Evolutionary conservation across 2,888 invertebrate species (phyloP), one percentile per base, ranked within the genome.

Genomic region (Dasypolia templi): DNA sequence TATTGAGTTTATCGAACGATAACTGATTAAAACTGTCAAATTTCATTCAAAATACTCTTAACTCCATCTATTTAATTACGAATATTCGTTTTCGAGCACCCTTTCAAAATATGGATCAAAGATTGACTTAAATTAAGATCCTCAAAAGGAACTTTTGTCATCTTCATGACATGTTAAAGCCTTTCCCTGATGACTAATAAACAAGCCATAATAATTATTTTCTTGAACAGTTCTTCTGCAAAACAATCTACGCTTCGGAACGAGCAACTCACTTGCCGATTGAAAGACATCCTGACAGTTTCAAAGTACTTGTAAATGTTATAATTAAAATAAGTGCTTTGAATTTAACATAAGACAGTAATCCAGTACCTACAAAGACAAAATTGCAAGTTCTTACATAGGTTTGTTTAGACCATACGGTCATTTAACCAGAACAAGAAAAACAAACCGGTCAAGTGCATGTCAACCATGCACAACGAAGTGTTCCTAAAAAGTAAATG

Each of bases 241-340:
- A 0, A 67, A 53, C 53, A 46, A 32, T 26, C 22, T 42, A n/a
- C 26, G 32, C 46, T 35, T 32, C 0, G 22, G n/a, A 32, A 19
- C 46, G 26, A 6, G 29, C 66, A 44, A 75, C 75, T 75, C 64
- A 58, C n/a, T 58, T 42, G 7, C 32, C 46, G 22, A 46, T 26
- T 76, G 53, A 61, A 46, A 59, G 66, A 58, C 76, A 61, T 55
- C 61, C 53, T 76, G 46, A 75, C 77, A 53, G 61, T 55, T 76
- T 2, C 32, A 12, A 76, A 75, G 53, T 68, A 76, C 61, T 68
- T 76, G 39, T 61, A 49, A 76, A 76, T 76, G 53, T 76, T 76
- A 68, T 68, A 76, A 76, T 75, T 76, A 46, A 76, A 76, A 75
- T 49, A 55, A 53, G 75, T 53, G 44, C 35, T 66, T 75, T 53